Evolutionary conservation across 1,140 invertebrate species (phyloP).

Genomic region (Eurosta solidaginis): DNA sequence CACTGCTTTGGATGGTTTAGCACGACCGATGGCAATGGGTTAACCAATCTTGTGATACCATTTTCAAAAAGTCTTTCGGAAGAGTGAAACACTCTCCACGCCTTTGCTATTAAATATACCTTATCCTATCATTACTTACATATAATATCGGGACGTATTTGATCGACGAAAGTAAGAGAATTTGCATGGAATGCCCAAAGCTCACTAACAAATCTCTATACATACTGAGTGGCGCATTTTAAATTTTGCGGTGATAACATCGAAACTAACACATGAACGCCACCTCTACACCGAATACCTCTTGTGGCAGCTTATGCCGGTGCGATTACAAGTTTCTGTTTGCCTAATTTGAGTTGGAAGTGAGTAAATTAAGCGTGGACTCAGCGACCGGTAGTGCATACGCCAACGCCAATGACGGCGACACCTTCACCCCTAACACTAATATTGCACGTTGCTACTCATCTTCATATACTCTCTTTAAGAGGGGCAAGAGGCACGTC

Average conservation of each 20-base stretch:
- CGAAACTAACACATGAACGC: background rate
- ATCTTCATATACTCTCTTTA: background rate
- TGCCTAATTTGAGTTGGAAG: background rate
- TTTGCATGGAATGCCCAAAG: background rate
- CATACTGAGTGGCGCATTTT: background rate
- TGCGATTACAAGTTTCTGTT: background rate
- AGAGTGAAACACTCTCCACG: no score
- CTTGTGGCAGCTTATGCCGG: background rate
- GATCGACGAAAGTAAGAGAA: no score
- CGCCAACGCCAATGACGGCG: background rate
- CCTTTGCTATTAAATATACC: no score
- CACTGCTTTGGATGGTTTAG: no score
- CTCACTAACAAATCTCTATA: background rate
- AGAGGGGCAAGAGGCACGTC: background rate
- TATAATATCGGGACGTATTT: no score
- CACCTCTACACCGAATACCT: background rate
- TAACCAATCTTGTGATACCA: no score
- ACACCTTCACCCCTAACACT: background rate
- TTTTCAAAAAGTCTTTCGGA: no score
- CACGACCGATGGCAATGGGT: no score
- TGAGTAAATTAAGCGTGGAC: background rate
- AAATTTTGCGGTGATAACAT: constrained; percentile 18
- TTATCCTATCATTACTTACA: no score
- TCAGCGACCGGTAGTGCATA: background rate
- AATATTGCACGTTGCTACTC: background rate